These are phyloP conservation scores for Nothoprocta perdicaria DNA, from an alignment of 2,113 vertebrate species.

Conservation along the genomic window DNA sequence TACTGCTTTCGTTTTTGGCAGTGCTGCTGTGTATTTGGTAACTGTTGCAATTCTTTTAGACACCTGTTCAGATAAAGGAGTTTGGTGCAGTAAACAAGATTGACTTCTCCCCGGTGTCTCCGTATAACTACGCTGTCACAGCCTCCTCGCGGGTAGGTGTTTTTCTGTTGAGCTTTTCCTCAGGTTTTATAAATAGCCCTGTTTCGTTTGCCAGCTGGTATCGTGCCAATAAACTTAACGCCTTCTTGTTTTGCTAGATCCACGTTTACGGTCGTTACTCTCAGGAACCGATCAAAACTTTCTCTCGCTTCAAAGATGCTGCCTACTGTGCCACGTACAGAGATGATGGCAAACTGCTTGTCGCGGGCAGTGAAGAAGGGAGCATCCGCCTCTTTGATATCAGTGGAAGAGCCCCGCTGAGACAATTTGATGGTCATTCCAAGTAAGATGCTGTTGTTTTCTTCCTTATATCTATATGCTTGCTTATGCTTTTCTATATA, in stretches of 20 bases:
- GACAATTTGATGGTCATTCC: constrained; percentile 89
- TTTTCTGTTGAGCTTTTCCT: not conserved
- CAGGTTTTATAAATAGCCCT: not conserved
- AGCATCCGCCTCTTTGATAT: constrained; percentile 89
- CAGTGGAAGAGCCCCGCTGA: constrained; percentile 85
- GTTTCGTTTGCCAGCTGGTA: not conserved
- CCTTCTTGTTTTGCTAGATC: constrained; percentile 77
- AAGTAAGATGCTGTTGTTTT: constrained; percentile 80
- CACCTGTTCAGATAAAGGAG: constrained; percentile 95
- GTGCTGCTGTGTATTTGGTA: accelerated
- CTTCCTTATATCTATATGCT: accelerated
- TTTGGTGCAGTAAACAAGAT: constrained; percentile 92
- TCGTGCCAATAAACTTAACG: accelerated
- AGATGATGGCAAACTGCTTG: constrained; percentile 89
- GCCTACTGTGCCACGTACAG: constrained; percentile 91
- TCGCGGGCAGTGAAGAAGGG: constrained; percentile 91
- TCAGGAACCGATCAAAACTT: constrained; percentile 91
- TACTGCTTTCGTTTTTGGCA: accelerated
- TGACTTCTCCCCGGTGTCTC: constrained; percentile 87
- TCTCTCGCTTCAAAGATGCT: constrained; percentile 90
- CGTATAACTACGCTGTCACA: constrained; percentile 92
- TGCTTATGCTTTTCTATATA: accelerated
- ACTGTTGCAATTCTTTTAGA: constrained; percentile 68
- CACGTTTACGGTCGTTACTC: constrained; percentile 93
- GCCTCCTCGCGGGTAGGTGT: constrained; percentile 91